Conservation (phyloP, 2,797 vertebrate species). For the Odontamblyopus rebecca region DNA sequence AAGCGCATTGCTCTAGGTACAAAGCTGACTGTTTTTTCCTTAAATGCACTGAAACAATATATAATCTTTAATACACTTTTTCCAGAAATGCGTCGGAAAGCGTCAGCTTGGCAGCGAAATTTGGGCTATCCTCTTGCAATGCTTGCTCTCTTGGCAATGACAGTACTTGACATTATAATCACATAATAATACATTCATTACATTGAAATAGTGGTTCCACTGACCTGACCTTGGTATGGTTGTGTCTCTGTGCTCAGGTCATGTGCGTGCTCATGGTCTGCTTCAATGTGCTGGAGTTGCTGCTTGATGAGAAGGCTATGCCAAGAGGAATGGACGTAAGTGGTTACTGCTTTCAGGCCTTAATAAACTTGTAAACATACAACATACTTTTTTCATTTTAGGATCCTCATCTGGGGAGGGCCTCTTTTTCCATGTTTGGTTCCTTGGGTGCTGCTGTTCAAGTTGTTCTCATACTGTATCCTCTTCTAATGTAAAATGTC, state of each 20-base stretch:
- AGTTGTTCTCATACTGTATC: constrained; percentile 97
- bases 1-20: constrained; percentile 86
- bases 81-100: constrained; percentile 86
- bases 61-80: not conserved
- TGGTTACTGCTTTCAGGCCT: not conserved
- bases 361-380: not conserved
- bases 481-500: constrained; percentile 50
- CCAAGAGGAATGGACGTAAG: constrained; percentile 93
- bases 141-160: constrained; percentile 88
- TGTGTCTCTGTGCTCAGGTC: constrained; percentile 73
- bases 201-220: not conserved
- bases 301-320: constrained; percentile 93
- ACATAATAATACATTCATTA: not conserved
- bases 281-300: constrained; percentile 92
- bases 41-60: not conserved
- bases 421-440: constrained; percentile 94
- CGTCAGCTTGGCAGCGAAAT: constrained; percentile 95
- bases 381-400: constrained; percentile 43
- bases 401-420: constrained; percentile 89
- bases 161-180: constrained; percentile 70
- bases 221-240: not conserved
- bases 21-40: constrained; percentile 9
- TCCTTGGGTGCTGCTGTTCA: constrained; percentile 93
- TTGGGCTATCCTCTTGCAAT: constrained; percentile 93
- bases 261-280: constrained; percentile 93